Percentiles rank a stretch among this genome's conserved stretches.
Evolutionary conservation across 2,113 vertebrate species (phyloP).

Genomic region (Noctilio leporinus): DNA sequence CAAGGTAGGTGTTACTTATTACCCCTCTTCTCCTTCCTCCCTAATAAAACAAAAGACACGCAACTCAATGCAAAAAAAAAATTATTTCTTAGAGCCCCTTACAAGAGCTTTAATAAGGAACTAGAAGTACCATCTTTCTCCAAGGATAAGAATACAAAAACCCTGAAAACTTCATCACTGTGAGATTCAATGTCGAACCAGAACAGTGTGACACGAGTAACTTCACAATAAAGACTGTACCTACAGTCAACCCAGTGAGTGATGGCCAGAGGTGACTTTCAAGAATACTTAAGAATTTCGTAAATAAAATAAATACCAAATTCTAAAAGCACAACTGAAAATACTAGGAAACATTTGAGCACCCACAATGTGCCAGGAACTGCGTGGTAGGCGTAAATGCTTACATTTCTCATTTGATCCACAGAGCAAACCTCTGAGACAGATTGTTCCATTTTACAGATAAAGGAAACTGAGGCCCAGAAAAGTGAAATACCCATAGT

Average conservation of each 20-base stretch:
- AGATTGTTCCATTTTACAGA: background rate
- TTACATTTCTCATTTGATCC: background rate
- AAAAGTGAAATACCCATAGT: background rate
- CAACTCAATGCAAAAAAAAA: constrained; percentile 24
- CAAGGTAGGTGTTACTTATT: background rate
- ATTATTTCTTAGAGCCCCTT: constrained; percentile 14
- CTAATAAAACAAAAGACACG: background rate
- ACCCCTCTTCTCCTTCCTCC: background rate
- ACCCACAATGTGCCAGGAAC: background rate
- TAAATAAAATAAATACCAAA: background rate
- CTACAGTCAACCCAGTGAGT: background rate
- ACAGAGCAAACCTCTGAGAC: background rate
- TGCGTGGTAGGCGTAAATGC: background rate
- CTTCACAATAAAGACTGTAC: background rate
- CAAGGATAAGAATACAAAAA: background rate
- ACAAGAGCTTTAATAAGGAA: background rate
- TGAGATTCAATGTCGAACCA: background rate
- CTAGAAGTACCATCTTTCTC: background rate
- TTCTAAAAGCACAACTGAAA: background rate
- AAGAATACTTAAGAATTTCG: background rate
- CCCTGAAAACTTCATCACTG: background rate
- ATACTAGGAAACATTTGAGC: background rate
- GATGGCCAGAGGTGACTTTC: background rate
- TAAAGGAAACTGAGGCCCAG: background rate
- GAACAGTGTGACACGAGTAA: background rate